A percentile compares a stretch with the other conserved stretches of the same genome.
Conservation (phyloP, 1,140 invertebrate species). For the Xylocopa sonorina region DNA sequence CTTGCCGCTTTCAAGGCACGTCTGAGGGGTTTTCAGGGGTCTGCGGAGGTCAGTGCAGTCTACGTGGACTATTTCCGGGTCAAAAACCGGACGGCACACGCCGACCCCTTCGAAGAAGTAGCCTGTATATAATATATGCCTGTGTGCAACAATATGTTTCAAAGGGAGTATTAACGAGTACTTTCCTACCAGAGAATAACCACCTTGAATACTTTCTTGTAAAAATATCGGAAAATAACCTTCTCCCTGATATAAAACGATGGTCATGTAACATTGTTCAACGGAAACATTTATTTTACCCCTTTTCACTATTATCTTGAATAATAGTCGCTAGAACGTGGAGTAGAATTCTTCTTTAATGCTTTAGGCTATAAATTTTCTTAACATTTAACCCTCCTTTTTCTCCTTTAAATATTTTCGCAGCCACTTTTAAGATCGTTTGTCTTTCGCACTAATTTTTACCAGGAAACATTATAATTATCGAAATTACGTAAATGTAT, state of each 20-base stretch:
- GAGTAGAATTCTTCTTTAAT: no score
- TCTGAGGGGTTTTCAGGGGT: conserved; percentile 61
- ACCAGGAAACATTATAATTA: no score
- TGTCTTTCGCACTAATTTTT: no score
- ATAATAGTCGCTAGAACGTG: neutral
- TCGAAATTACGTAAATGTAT: no score
- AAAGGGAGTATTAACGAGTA: neutral
- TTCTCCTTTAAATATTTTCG: no score
- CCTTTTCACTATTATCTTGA: conserved; percentile 10
- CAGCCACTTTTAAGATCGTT: no score
- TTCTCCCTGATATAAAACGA: neutral
- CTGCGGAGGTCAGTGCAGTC: conserved; percentile 68
- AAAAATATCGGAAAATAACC: neutral
- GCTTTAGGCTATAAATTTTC: no score
- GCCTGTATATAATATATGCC: conserved; percentile 30
- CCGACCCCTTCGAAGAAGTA: conserved; percentile 29
- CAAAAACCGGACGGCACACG: conserved; percentile 76
- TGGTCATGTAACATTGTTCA: neutral
- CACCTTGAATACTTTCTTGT: no score
- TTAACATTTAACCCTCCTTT: no score
- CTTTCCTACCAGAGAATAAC: no score
- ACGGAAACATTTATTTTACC: conserved; percentile 17
- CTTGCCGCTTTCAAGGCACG: conserved; percentile 44
- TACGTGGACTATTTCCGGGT: conserved; percentile 69
- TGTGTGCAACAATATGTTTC: neutral